phyloP scores from a whole-genome alignment of 2,888 invertebrate genomes.

The Drosophila peninsularis region DNA sequence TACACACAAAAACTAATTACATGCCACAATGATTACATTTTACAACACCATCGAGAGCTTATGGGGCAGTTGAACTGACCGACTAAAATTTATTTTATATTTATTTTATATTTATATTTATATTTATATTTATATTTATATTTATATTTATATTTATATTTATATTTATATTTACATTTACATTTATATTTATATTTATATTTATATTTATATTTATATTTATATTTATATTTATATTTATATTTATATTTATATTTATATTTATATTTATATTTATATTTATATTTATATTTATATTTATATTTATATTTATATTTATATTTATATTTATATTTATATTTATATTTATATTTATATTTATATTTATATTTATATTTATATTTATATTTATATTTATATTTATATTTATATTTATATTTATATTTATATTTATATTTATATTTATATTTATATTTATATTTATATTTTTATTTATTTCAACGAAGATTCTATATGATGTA shows the following conservation, averaged over 20 bases:
- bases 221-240: too few relatives aligned
- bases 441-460: not conserved
- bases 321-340: not conserved
- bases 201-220: too few relatives aligned
- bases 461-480: not conserved
- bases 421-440: too few relatives aligned
- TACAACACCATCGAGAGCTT: constrained; percentile 65
- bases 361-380: not conserved
- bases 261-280: not conserved
- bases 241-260: not conserved
- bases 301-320: not conserved
- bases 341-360: not conserved
- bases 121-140: not conserved
- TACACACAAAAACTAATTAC: constrained; percentile 76
- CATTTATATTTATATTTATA: too few relatives aligned
- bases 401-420: too few relatives aligned
- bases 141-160: too few relatives aligned
- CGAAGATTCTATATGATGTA: not conserved
- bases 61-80: not conserved
- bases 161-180: too few relatives aligned
- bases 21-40: constrained; percentile 80
- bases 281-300: not conserved
- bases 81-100: not conserved
- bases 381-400: too few relatives aligned
- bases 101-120: not conserved